phyloP scores from a whole-genome alignment of 2,888 invertebrate genomes.

The Cynaeus angustus region DNA sequence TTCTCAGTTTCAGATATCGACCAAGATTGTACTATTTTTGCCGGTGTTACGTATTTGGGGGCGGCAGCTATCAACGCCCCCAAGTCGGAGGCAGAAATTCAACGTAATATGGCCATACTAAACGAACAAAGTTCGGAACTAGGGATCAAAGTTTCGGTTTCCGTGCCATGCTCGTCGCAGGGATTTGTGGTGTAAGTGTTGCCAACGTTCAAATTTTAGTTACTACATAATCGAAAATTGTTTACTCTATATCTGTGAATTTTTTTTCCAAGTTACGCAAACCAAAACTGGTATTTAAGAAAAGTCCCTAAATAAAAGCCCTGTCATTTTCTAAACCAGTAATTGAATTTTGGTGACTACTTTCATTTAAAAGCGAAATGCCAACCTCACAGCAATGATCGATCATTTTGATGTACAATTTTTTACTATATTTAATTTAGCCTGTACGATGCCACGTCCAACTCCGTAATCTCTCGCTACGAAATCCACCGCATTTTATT shows the following conservation, averaged over 20 bases:
- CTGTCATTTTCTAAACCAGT: too few relatives aligned
- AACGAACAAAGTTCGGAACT: slow-evolving; percentile 83
- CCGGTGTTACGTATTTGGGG: slow-evolving; percentile 94
- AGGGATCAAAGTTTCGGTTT: slow-evolving; percentile 92
- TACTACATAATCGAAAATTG: too few relatives aligned
- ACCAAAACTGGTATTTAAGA: too few relatives aligned
- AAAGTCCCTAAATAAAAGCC: too few relatives aligned
- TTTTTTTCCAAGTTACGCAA: too few relatives aligned
- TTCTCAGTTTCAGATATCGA: slow-evolving; percentile 84
- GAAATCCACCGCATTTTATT: slow-evolving; percentile 95
- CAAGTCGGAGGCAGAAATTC: slow-evolving; percentile 93
- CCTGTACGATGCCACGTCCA: slow-evolving; percentile 87
- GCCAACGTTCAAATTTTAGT: too few relatives aligned
- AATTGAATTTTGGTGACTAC: too few relatives aligned
- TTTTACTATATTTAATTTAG: slow-evolving; percentile 72
- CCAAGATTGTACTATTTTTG: slow-evolving; percentile 93
- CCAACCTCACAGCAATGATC: too few relatives aligned
- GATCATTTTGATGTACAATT: too few relatives aligned
- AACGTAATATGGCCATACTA: slow-evolving; percentile 92
- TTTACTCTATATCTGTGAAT: too few relatives aligned
- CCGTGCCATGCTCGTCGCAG: slow-evolving; percentile 93
- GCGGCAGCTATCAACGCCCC: slow-evolving; percentile 94
- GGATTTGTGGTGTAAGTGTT: slow-evolving; percentile 91
- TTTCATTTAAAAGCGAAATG: too few relatives aligned
- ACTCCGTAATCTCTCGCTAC: slow-evolving; percentile 90